Conservation (phyloP, 2,113 vertebrate species). For the Microcebus lehilahytsara region DNA sequence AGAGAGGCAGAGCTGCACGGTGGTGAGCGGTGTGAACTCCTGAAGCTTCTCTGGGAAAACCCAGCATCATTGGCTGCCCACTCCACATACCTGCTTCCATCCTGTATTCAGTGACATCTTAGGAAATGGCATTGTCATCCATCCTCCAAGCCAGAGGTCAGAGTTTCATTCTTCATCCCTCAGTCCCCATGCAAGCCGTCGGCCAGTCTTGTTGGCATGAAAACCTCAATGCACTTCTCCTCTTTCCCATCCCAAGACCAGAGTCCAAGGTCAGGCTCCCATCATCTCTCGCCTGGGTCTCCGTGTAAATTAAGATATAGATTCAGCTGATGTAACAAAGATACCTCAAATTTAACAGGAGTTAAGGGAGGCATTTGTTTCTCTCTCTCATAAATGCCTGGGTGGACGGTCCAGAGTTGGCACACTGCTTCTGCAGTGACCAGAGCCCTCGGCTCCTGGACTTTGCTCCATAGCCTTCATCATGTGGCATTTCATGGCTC, state of each 20-base stretch:
- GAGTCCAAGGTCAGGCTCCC: background rate
- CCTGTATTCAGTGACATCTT: background rate
- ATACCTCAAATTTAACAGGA: background rate
- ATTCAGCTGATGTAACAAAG: background rate
- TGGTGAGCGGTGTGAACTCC: fast-evolving
- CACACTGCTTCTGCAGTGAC: background rate
- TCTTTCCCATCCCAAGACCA: background rate
- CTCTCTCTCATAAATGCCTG: background rate
- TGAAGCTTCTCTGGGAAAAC: background rate
- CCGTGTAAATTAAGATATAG: background rate
- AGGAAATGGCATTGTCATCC: background rate
- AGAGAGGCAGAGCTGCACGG: background rate
- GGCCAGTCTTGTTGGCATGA: background rate
- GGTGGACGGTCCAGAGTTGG: background rate
- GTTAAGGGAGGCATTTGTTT: background rate
- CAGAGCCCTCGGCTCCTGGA: background rate
- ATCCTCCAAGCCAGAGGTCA: background rate
- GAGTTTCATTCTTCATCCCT: background rate
- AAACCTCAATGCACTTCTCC: background rate
- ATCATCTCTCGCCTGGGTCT: background rate
- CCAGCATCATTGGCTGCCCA: too few species aligned
- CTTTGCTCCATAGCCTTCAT: background rate
- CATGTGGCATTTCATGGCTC: background rate
- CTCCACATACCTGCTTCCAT: background rate
- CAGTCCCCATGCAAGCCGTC: background rate